Conservation (phyloP, 2,797 vertebrate genomes). For the Sebastes taczanowskii region DNA sequence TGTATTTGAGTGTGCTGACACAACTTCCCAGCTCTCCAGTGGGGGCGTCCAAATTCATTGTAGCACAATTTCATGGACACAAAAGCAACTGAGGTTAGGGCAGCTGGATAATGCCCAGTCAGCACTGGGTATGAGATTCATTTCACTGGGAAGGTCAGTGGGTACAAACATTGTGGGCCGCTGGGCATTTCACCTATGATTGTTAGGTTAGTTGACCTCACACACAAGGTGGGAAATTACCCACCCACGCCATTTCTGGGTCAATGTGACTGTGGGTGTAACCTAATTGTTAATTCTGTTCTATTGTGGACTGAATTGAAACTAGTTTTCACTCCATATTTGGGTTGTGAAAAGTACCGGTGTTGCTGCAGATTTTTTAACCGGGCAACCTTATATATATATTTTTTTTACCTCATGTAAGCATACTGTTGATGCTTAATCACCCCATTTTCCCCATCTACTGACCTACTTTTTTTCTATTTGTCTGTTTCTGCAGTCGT, state of each 20-base stretch:
- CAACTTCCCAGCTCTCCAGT: background rate
- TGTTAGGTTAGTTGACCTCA: background rate
- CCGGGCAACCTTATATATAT: background rate
- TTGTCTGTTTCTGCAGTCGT: slow-evolving; percentile 83
- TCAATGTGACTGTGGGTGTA: background rate
- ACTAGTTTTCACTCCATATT: background rate
- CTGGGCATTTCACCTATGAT: background rate
- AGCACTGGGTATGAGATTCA: slow-evolving; percentile 62
- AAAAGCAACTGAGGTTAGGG: slow-evolving; percentile 53
- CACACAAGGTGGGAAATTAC: background rate
- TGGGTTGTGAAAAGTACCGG: background rate
- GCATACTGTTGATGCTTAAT: background rate
- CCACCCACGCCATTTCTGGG: background rate
- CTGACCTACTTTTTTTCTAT: background rate
- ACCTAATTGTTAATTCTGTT: background rate
- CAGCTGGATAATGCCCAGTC: slow-evolving; percentile 57
- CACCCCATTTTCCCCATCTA: background rate
- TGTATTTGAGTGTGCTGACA: slow-evolving; percentile 10
- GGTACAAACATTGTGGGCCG: slow-evolving; percentile 24
- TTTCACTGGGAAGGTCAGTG: slow-evolving; percentile 51
- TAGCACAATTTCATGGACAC: slow-evolving; percentile 43
- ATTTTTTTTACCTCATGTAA: background rate
- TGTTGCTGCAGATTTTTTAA: background rate
- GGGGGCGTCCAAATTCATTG: slow-evolving; percentile 47
- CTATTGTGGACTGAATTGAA: background rate